Base-by-base conservation (phyloP, 2,113 vertebrate species). In the Varanus komodoensis region DNA sequence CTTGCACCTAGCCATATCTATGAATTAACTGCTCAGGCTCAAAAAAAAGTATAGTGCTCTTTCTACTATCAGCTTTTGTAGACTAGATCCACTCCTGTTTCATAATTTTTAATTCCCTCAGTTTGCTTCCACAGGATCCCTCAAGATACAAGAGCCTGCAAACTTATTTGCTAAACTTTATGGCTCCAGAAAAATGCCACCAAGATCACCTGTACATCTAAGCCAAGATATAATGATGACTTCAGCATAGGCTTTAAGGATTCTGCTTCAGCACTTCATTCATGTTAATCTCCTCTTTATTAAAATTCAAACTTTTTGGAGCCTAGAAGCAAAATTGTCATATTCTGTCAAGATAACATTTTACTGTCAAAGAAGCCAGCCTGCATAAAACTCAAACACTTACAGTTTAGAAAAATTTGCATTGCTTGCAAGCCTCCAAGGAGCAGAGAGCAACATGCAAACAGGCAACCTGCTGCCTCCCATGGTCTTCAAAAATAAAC, bases 251-350 rank as follows among this genome's bases (percentile, higher is more conserved):
- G 57, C 34, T 82, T 79, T 12, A 57, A 17, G 32, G 67, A 69
- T 73, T 32, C 15, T 12, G 17, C 44, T 75, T 61, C 71, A 67
- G 11, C 57, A 74, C 34, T 83, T n/a, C 50, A 80, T 64, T 81
- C 82, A 81, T 80, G 74, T 27, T 85, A 85, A 89, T 84, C 61
- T 77, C 50, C 78, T 74, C 48, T 77, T 85, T 48, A 79, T 38
- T 87, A 48, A 83, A 86, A 87, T 57, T 68, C 82, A 69, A 82
- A 52, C 7, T 78, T 84, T 83, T 50, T 32, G 44, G 29, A 78
- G 79, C 15, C 79, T 67, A 89, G 88, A 79, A 44, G 29, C 79
- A 82, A 64, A 87, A 83, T 71, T 87, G 82, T 32, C 79, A 89
- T 79, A 74, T 78, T 77, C 83, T 48, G 57, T 64, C 57, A 57